phyloP scores from a whole-genome alignment of 1,140 invertebrate species.

The Formica exsecta region DNA sequence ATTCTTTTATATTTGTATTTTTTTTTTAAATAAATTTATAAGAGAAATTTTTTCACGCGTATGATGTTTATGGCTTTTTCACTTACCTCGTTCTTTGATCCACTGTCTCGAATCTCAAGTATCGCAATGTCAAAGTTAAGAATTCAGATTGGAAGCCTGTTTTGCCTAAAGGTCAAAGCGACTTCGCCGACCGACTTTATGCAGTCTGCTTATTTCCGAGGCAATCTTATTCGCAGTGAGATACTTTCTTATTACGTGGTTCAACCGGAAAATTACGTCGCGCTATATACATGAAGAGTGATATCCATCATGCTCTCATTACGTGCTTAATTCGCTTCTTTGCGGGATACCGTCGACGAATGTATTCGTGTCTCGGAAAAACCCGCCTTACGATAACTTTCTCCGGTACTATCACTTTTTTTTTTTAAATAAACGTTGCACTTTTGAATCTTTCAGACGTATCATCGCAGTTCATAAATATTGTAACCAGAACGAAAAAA shows the following conservation, averaged over 20 bases:
- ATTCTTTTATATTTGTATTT: background rate
- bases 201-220: slow-evolving; percentile 43
- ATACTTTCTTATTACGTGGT: slow-evolving; percentile 56
- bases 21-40: too few species aligned
- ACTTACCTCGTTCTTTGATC: background rate
- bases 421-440: slow-evolving; percentile 33
- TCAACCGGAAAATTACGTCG: slow-evolving; percentile 55
- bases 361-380: slow-evolving; percentile 6
- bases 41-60: too few species aligned
- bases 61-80: background rate
- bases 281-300: slow-evolving; percentile 28
- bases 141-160: slow-evolving; percentile 41
- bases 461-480: too few species aligned
- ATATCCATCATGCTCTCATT: slow-evolving; percentile 54
- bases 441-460: too few species aligned
- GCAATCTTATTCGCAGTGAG: slow-evolving; percentile 47
- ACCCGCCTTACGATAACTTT: background rate
- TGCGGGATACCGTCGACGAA: background rate
- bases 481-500: too few species aligned
- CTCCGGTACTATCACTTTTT: background rate
- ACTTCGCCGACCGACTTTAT: slow-evolving; percentile 38
- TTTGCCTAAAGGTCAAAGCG: slow-evolving; percentile 54
- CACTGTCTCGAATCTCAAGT: background rate
- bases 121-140: slow-evolving; percentile 31
- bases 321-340: slow-evolving; percentile 53